phyloP scores from a whole-genome alignment of 2,113 vertebrate species.

The Proterorhinus semilunaris region DNA sequence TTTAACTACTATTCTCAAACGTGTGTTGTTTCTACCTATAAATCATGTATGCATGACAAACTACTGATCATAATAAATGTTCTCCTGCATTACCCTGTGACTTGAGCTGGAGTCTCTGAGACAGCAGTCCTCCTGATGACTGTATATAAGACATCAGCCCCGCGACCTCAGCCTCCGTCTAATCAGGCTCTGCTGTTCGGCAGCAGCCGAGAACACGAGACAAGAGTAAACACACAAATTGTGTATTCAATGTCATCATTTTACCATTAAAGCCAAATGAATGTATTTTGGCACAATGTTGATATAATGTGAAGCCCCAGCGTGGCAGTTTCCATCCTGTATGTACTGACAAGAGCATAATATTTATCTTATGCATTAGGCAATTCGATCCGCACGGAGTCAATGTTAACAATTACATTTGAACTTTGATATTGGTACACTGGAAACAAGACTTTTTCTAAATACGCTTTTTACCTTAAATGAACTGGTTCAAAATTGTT shows the following conservation, averaged over 20 bases:
- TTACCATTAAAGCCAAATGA: conserved; percentile 18
- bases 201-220: conserved; percentile 21
- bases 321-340: neutral
- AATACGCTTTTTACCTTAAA: neutral
- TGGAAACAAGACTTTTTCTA: neutral
- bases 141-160: conserved; percentile 46
- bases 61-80: neutral
- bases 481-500: neutral
- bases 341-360: neutral
- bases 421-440: neutral
- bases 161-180: conserved; percentile 12
- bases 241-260: conserved; percentile 39
- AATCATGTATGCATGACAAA: neutral
- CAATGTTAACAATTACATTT: neutral
- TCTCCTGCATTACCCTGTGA: neutral
- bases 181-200: conserved; percentile 30
- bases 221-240: conserved; percentile 31
- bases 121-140: neutral
- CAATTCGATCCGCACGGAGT: neutral
- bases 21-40: too few relatives aligned
- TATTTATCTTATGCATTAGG: neutral
- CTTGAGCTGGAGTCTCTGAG: neutral
- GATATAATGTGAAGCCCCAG: neutral
- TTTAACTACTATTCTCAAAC: too few relatives aligned
- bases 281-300: conserved; percentile 3